Evolutionary conservation across 1,140 invertebrate genomes (phyloP), one percentile per base, ranked within the genome.

Genomic region (Drosophila biarmipes): DNA sequence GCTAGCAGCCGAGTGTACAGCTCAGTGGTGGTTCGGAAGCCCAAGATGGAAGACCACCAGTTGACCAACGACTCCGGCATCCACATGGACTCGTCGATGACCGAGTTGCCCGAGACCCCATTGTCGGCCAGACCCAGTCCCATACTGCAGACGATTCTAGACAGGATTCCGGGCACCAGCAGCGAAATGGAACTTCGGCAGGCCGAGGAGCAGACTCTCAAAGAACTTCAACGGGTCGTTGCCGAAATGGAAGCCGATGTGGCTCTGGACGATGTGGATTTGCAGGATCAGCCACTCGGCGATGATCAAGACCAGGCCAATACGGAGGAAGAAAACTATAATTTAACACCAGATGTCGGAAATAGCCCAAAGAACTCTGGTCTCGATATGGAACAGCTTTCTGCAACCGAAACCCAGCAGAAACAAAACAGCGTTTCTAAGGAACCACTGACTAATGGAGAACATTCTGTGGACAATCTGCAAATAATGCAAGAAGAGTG

Each of bases 241-340:
- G 82, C 84, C 24, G 84, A 89, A 67, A 87, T 87, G 82, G 84
- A 87, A 51, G 82, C 56, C 6, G 78, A 86, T 29, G 48, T 86
- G 17, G 69, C 48, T 2, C 2, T 74, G 10, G 58, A 77, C 21
- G 56, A 69, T 2, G 8, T 61, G 24, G 51, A 77, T 17, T 37
- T 73, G 2, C 42, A 54, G 10, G 37, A 27, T 8, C n/a, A 17
- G 10, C 24, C 15, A 10, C 4, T n/a, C n/a, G 14, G 1, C n/a
- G 19, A 24, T 45, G n/a, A 21, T 10, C 6, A 17, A 8, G 8
- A 6, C 6, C 6, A 17, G 6, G 10, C 2, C 40, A 37, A 35
- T 8, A 6, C 7, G 0, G 51, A 62, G 14, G 0, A 21, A 1
- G 0, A 11, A 11, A 11, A 14, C 0, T 6, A 3, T 5, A 49